These are phyloP conservation scores for Alethe diademata DNA, from an alignment of 2,113 vertebrate genomes.

Conservation along the genomic window DNA sequence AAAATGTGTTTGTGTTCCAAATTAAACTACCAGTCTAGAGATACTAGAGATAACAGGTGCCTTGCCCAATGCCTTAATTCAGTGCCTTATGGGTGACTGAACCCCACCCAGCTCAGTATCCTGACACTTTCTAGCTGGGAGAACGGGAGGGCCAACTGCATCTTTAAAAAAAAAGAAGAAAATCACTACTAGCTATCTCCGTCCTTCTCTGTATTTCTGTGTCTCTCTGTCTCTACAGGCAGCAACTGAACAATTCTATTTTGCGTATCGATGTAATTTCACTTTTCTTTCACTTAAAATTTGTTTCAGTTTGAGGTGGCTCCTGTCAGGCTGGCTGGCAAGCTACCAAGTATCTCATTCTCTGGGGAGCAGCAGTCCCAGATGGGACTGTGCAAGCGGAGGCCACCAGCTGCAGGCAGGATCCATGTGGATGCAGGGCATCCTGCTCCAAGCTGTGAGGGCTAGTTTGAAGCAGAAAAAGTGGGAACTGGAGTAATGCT, in stretches of 20 bases:
- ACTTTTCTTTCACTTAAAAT: background rate
- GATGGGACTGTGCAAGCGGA: background rate
- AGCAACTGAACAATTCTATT: background rate
- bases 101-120: background rate
- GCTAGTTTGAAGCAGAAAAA: background rate
- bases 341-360: background rate
- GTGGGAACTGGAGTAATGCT: background rate
- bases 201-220: background rate
- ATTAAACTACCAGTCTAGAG: background rate
- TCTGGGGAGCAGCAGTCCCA: background rate
- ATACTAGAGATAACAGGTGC: background rate
- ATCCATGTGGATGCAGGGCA: background rate
- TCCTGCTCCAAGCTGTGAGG: background rate
- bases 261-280: slow-evolving; percentile 6
- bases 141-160: background rate
- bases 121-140: background rate
- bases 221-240: background rate
- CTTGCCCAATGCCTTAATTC: background rate
- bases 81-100: background rate
- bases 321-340: background rate
- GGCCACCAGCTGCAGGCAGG: background rate
- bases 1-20: background rate
- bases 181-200: background rate
- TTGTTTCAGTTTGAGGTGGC: background rate
- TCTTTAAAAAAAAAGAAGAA: background rate